Evolutionary conservation across 1,140 invertebrate species (phyloP), one percentile per base, ranked within the genome.

Genomic region (Palaemon carinicauda): DNA sequence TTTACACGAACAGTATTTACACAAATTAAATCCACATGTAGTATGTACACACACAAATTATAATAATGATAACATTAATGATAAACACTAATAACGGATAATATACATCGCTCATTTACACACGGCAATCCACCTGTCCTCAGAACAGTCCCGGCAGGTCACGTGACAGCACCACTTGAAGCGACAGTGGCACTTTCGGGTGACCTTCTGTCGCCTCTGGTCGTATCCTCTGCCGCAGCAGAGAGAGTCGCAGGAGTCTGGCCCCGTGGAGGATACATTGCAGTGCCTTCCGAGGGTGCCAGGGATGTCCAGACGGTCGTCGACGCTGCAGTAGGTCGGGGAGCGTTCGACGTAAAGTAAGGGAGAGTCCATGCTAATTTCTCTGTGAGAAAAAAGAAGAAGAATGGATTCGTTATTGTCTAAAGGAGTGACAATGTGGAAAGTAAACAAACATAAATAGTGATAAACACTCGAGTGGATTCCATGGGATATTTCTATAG

Each of bases 81-180:
- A 41, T 41, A 7, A 41, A 41, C 41, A 41, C 41, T 41, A 1
- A 41, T 41, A 41, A 41, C 41, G 41, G 41, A 41, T 41, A 41
- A 41, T 41, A 41, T 41, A 41, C 41, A 41, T 41, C 41, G 7
- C 65, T 90, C 89, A 96, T 92, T 96, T 96, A 92, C 95, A 96
- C 87, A 96, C 94, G 69, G 95, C 96, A 88, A 97, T 94, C 96
- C 96, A 97, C 90, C 96, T 95, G 89, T 96, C 95, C 65, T 95
- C 93, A 15, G 94, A 94, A 92, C 97, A 98, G 88, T 95, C 92
- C 92, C 97, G 96, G 92, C 97, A 98, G 92, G 97, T 97, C 84
- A 99, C 97, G 92, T 98, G 95, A 93, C 98, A 99, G 92, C 98
- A 99, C 97, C 97, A 99, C 91, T 98, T 96, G 92, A 97, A 98